These are phyloP conservation scores for Montipora sp. DNA, from an alignment of 64 coral and sea anemone genomes.

Conservation along the genomic window DNA sequence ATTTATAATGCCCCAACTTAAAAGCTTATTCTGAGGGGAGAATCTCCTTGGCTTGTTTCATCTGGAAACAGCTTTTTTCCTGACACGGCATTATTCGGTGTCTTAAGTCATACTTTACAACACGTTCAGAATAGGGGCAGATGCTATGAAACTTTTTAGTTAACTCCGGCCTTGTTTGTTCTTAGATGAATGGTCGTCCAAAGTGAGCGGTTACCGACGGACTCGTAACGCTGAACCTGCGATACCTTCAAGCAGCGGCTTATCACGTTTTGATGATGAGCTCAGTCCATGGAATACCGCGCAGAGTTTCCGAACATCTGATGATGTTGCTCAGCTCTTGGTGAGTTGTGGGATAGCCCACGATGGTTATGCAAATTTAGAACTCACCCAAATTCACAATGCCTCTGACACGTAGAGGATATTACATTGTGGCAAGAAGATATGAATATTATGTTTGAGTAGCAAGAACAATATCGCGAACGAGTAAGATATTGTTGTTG, in stretches of 20 bases:
- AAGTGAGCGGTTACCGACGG: not conserved
- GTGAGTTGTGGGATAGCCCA: slow-evolving; percentile 25
- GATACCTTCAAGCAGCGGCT: not conserved
- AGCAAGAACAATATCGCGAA: too few species aligned
- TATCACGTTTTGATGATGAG: slow-evolving; percentile 45
- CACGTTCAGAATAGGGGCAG: not conserved
- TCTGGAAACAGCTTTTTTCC: not conserved
- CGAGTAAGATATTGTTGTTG: too few species aligned
- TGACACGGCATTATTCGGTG: too few species aligned
- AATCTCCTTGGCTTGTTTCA: not conserved
- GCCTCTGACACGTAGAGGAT: too few species aligned
- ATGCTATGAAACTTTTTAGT: too few species aligned
- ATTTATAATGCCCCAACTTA: too few species aligned
- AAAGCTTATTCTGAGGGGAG: not conserved
- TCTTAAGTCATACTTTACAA: not conserved
- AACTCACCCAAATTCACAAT: too few species aligned
- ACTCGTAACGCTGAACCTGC: not conserved
- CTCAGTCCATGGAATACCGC: slow-evolving; percentile 81
- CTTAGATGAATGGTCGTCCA: not conserved
- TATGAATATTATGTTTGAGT: too few species aligned
- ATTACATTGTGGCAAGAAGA: too few species aligned
- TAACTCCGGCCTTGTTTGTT: not conserved
- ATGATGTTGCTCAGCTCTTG: slow-evolving; percentile 84
- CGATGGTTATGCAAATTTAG: too few species aligned
- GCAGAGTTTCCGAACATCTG: slow-evolving; percentile 71